Evolutionary conservation across 2,888 invertebrate species (phyloP), one percentile per base, ranked within the genome.

Genomic region (Erynnis tages): DNA sequence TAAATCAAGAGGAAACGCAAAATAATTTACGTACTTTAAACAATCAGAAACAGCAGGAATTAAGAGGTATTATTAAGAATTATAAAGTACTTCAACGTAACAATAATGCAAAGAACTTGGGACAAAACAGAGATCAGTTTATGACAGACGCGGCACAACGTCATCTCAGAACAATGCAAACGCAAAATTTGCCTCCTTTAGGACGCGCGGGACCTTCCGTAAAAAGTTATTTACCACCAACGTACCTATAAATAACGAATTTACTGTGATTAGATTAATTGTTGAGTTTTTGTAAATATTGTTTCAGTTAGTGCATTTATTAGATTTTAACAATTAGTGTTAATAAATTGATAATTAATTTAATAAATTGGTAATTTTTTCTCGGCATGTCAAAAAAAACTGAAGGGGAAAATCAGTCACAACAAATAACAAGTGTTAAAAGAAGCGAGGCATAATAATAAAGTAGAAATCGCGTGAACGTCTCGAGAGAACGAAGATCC

Each of bases 21-120:
- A 69, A 71, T 54, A 63, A 67, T 50, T 65, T 66, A 41, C 69
- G 66, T 45, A 62, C 63, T 30, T 46, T 65, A 17, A 69, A 69
- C 60, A 62, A 64, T 43, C 73, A 80, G 30, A 72, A 76, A 34
- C 72, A 76, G 48, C 76, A 79, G 50, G 85, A 84, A 65, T 60
- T 85, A 37, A 70, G 74, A 5, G 86, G 87, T 4, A 70, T 76
- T 13, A 81, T 88, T 14, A 89, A 82, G 67, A 89, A 86, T 61
- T 89, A 89, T 54, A 89, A 89, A 71, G 78, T 86, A 13, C 65
- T 89, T 55, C 84, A 86, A 59, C 70, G 88, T 44, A 83, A 82
- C 56, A 76, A 76, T 53, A 74, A 69, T 55, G 62, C 63, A 27
- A 69, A 69, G 17, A 75, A 69, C 25, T 53, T 55, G n/a, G 69